phyloP scores from a whole-genome alignment of 2,113 vertebrate genomes.

The Protobothrops mucrosquamatus region DNA sequence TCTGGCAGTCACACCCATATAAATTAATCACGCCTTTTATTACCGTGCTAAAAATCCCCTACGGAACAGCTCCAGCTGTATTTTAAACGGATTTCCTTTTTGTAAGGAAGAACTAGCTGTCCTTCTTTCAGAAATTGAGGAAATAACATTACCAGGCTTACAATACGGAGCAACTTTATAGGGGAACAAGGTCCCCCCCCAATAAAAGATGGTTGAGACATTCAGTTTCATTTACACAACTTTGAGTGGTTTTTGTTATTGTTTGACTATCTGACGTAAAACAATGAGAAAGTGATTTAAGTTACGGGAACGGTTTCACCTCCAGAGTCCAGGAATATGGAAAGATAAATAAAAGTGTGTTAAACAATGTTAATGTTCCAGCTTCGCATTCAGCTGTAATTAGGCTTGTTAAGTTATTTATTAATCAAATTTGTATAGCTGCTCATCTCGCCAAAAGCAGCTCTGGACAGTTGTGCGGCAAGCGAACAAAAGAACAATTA shows the following conservation, averaged over 20 bases:
- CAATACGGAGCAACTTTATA: conserved; percentile 5
- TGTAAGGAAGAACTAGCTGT: background rate
- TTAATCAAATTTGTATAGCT: background rate
- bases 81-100: conserved; percentile 32
- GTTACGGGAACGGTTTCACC: background rate
- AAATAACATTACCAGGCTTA: background rate
- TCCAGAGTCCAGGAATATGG: fast-evolving
- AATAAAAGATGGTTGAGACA: conserved; percentile 2
- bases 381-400: background rate
- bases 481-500: background rate
- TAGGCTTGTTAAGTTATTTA: background rate
- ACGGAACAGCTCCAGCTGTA: background rate
- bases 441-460: background rate
- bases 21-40: conserved; percentile 29
- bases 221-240: conserved; percentile 5
- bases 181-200: background rate
- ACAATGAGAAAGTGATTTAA: background rate
- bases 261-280: background rate
- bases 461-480: background rate
- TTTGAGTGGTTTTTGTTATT: background rate
- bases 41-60: conserved; percentile 38
- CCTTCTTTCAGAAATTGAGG: conserved; percentile 3
- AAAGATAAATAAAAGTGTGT: background rate
- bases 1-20: conserved; percentile 52
- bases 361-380: background rate